These are phyloP conservation scores for Sisyra nigra DNA, from an alignment of 2,888 invertebrate species.

Conservation along the genomic window DNA sequence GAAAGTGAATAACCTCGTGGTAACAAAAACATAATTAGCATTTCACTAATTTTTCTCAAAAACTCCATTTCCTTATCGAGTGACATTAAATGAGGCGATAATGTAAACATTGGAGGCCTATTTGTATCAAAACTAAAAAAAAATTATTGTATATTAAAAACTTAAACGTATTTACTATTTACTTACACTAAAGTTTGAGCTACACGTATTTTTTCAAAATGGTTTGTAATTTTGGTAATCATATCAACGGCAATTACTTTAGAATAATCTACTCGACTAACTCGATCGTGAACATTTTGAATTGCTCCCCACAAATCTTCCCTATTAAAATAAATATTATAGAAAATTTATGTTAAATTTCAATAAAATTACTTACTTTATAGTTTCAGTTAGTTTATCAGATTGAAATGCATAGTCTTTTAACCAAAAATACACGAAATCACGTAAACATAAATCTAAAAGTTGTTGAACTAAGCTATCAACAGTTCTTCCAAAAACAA, in stretches of 20 bases:
- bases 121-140: slow-evolving; percentile 38
- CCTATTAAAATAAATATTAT: slow-evolving; percentile 30
- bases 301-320: slow-evolving; percentile 74
- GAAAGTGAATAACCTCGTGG: slow-evolving; percentile 66
- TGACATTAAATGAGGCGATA: slow-evolving; percentile 57
- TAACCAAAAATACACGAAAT: slow-evolving; percentile 66
- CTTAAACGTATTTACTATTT: slow-evolving; percentile 11
- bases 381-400: slow-evolving; percentile 28
- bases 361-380: slow-evolving; percentile 25
- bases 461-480: slow-evolving; percentile 72
- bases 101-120: slow-evolving; percentile 49
- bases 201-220: slow-evolving; percentile 72
- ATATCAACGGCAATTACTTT: slow-evolving; percentile 71
- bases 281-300: slow-evolving; percentile 54
- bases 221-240: slow-evolving; percentile 62
- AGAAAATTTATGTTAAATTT: slow-evolving; percentile 3
- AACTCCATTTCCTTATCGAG: slow-evolving; percentile 64
- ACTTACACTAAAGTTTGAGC: slow-evolving; percentile 61
- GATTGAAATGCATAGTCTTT: slow-evolving; percentile 37
- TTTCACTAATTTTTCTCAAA: slow-evolving; percentile 64
- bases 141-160: slow-evolving; percentile 8
- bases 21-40: slow-evolving; percentile 63
- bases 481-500: slow-evolving; percentile 69
- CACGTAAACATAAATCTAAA: slow-evolving; percentile 60
- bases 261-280: slow-evolving; percentile 61